Percentiles rank a stretch among this genome's conserved stretches.
Conservation (phyloP, 2,113 vertebrate species). For the Oncorhynchus masou region DNA sequence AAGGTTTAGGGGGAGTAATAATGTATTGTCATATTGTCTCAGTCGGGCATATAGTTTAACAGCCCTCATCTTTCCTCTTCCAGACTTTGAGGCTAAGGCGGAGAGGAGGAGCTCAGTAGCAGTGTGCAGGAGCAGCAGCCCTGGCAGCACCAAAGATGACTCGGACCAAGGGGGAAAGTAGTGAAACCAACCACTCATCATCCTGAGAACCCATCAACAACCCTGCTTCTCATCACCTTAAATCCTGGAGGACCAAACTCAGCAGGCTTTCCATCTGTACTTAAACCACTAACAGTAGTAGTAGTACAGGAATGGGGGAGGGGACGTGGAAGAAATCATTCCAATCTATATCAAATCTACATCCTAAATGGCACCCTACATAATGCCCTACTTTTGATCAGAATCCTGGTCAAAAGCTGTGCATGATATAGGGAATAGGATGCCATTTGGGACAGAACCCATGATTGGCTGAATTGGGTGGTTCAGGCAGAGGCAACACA, state of each 20-base stretch:
- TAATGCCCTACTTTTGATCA: no score
- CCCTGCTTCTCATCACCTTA: slow-evolving; percentile 1
- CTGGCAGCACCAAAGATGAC: slow-evolving; percentile 82
- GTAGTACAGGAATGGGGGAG: background rate
- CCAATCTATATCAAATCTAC: background rate
- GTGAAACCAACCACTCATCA: slow-evolving; percentile 27
- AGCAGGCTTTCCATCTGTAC: slow-evolving; percentile 19
- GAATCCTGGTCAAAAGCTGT: no score
- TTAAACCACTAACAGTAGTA: slow-evolving; percentile 18
- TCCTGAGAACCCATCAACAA: slow-evolving; percentile 23
- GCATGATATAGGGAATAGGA: no score
- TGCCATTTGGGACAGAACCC: background rate
- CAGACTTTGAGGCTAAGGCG: slow-evolving; percentile 83
- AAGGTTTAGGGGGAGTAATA: background rate
- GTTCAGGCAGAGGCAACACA: slow-evolving; percentile 13
- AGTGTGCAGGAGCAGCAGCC: slow-evolving; percentile 73
- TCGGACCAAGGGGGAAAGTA: slow-evolving; percentile 81
- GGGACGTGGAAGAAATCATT: background rate
- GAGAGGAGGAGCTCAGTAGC: slow-evolving; percentile 72
- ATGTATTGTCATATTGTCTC: background rate
- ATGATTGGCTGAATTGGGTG: slow-evolving; percentile 27
- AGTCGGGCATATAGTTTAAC: background rate
- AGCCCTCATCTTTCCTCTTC: slow-evolving; percentile 16
- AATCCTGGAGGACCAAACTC: background rate
- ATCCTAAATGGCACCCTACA: no score